These are phyloP conservation scores for Salvelinus namaycush DNA, from an alignment of 2,113 vertebrate species.

Conservation along the genomic window DNA sequence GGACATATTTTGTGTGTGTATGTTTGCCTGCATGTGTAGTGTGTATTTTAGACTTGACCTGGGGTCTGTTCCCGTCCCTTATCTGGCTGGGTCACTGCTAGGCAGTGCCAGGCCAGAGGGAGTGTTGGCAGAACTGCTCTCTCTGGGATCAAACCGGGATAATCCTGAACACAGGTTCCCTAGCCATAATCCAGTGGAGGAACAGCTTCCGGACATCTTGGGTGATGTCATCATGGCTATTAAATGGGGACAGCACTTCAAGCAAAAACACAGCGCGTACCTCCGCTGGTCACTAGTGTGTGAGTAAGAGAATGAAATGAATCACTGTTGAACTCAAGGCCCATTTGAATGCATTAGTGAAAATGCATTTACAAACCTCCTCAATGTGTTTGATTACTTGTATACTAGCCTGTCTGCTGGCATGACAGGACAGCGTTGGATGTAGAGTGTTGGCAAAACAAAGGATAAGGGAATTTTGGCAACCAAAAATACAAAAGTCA, in stretches of 20 bases:
- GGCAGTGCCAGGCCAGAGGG: neutral
- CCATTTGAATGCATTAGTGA: neutral
- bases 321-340: neutral
- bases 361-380: neutral
- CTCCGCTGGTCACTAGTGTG: neutral
- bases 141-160: neutral
- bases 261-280: neutral
- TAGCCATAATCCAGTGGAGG: neutral
- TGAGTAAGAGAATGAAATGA: too few species aligned
- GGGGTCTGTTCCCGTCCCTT: neutral
- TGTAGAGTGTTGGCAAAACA: neutral
- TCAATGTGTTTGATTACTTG: neutral
- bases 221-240: neutral
- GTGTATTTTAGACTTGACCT: neutral
- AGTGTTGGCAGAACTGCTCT: neutral
- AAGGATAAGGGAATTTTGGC: neutral
- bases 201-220: neutral
- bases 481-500: neutral
- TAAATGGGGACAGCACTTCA: constrained; percentile 2
- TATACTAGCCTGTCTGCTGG: neutral
- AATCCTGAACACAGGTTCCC: neutral
- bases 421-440: neutral
- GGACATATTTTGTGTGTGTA: neutral
- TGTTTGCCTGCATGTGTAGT: neutral
- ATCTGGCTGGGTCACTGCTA: neutral